Percentiles rank a stretch among this genome's conserved stretches.
Conservation (phyloP, 2,113 vertebrate species). For the Heteronetta atricapilla region DNA sequence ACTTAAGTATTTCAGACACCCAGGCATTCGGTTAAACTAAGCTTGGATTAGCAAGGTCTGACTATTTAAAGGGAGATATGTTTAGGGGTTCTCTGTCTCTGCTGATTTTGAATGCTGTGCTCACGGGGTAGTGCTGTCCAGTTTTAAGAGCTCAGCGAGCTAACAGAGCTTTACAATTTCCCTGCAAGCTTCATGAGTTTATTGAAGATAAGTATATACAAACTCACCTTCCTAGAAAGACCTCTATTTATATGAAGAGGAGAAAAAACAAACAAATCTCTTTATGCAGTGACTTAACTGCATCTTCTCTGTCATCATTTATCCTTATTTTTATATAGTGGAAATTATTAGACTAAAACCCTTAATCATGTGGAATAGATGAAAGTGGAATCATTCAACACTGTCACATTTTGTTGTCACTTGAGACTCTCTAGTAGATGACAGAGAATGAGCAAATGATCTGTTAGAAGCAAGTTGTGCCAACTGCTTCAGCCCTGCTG, state of each 20-base stretch:
- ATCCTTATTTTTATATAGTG: slow-evolving; percentile 51
- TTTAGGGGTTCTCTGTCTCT: slow-evolving; percentile 61
- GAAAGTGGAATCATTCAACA: slow-evolving; percentile 48
- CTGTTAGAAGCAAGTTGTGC: neutral
- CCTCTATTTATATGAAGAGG: slow-evolving; percentile 41
- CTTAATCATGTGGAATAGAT: slow-evolving; percentile 37
- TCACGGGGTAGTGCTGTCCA: slow-evolving; percentile 51
- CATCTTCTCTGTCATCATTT: slow-evolving; percentile 49
- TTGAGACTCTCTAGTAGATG: neutral
- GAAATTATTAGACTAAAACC: slow-evolving; percentile 43
- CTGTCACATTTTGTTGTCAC: slow-evolving; percentile 45
- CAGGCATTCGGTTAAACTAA: slow-evolving; percentile 57
- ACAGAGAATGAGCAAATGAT: neutral
- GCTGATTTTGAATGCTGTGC: slow-evolving; percentile 56
- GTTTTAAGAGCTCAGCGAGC: slow-evolving; percentile 67
- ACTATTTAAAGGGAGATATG: slow-evolving; percentile 65
- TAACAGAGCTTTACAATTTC: slow-evolving; percentile 70
- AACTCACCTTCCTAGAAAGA: slow-evolving; percentile 59
- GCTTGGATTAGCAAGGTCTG: slow-evolving; percentile 73
- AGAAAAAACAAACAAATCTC: slow-evolving; percentile 46
- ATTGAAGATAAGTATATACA: slow-evolving; percentile 69
- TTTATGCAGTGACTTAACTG: slow-evolving; percentile 42
- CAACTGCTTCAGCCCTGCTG: neutral
- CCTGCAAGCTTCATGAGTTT: slow-evolving; percentile 67
- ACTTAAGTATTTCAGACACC: slow-evolving; percentile 66